A percentile compares a stretch with the other conserved stretches of the same genome.
These are phyloP conservation scores for Drosophila meridionalis DNA, from an alignment of 2,888 invertebrate genomes.

Conservation along the genomic window DNA sequence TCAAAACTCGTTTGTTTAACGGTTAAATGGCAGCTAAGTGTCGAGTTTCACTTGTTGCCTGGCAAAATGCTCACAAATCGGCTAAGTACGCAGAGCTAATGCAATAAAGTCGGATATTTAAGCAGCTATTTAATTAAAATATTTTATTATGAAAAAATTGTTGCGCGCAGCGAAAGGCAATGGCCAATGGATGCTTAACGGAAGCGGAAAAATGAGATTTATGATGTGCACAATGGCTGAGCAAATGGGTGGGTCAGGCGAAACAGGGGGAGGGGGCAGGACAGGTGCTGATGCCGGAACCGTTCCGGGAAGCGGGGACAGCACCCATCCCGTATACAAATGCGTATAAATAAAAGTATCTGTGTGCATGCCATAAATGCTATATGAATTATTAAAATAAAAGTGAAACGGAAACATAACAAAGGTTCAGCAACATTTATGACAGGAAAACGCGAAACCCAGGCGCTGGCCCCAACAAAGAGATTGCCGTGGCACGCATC, in stretches of 20 bases:
- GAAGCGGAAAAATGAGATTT: conserved; percentile 81
- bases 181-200: conserved; percentile 61
- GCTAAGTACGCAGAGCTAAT: conserved; percentile 1
- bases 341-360: conserved; percentile 70
- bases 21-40: neutral
- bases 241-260: neutral
- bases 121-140: conserved; percentile 62
- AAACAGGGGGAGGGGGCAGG: neutral
- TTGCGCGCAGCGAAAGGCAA: neutral
- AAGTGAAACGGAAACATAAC: conserved; percentile 80
- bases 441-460: conserved; percentile 79
- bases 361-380: conserved; percentile 73
- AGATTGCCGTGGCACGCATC: conserved; percentile 78
- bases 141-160: conserved; percentile 23
- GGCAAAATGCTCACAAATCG: neutral
- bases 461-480: conserved; percentile 56
- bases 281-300: conserved; percentile 50
- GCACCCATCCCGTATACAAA: conserved; percentile 23
- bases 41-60: conserved; percentile 68
- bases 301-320: conserved; percentile 19
- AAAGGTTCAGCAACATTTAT: conserved; percentile 79
- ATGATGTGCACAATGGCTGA: conserved; percentile 69
- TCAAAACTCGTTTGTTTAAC: conserved; percentile 49
- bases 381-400: conserved; percentile 80
- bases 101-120: conserved; percentile 25